Base-by-base conservation (phyloP, 2,113 vertebrate genomes). In the Corythornis vintsioides region DNA sequence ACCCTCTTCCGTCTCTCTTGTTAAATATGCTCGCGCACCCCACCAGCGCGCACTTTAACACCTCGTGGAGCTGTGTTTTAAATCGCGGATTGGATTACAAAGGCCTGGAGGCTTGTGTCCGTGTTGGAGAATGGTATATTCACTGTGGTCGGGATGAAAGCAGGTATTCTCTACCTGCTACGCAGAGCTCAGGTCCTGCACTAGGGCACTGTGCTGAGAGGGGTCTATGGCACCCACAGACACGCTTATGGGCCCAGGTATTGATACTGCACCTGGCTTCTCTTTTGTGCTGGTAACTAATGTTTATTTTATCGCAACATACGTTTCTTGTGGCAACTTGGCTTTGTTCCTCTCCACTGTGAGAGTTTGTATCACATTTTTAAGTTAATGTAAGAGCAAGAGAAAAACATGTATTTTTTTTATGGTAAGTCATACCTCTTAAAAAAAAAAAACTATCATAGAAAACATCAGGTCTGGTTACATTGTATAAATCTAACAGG, bases 371-470 rank as follows among this genome's bases (percentile, higher is more conserved):
- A 9, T 61, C 1, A 0, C 57, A 22, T 93, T 86, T 84, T 59
- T n/a, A 74, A 75, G 40, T 47, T 75, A 33, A 19, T 16, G 10
- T 29, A 45, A 13, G 7, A 59, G 25, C 8, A 26, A 71, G 50
- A 15, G 53, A 93, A 69, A 45, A 67, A 63, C 13, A 9, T 0
- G 0, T 14, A 0, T 82, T 56, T 81, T 74, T 18, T 63, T 31
- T 26, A 43, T 43, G 25, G 2, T 1, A 31, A 43, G 43, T 25
- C 9, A 2, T 13, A 5, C 4, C 0, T 50, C 25, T 45, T 65
- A 7, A 18, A 56, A 55, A 29, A 18, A 47, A 42, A 7, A 50
- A 83, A 13, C 38, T 79, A 65, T 9, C 0, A 0, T 16, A 38
- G 33, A 26, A 66, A 59, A 31, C 57, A 38, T 76, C 50, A 24